Evolutionary conservation across 2,113 vertebrate species (phyloP).

Genomic region (Brevimyrus niger): DNA sequence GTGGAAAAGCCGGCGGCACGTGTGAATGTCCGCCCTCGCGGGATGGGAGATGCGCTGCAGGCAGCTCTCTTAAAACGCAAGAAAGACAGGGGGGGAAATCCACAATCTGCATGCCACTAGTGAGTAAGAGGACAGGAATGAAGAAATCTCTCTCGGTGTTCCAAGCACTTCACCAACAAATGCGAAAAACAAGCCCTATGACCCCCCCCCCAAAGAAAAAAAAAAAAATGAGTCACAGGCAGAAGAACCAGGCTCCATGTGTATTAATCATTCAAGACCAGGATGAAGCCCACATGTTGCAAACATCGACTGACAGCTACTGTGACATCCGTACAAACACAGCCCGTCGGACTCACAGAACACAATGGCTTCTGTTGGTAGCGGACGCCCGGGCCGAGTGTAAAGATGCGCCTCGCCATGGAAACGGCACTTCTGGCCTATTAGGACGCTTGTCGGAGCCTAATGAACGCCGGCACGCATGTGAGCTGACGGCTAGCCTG

Average conservation of each 20-base stretch:
- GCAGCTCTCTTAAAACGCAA: neutral
- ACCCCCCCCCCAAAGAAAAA: neutral
- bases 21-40: neutral
- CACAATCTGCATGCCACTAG: constrained; percentile 14
- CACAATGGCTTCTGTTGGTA: constrained; percentile 22
- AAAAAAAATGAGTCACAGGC: neutral
- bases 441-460: constrained; percentile 3
- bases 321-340: neutral
- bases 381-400: constrained; percentile 4
- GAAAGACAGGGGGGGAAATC: neutral
- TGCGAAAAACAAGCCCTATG: constrained; percentile 10
- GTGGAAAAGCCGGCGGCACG: neutral
- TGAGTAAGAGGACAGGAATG: constrained; percentile 34
- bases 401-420: constrained; percentile 17
- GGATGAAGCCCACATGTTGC: neutral
- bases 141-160: constrained; percentile 36
- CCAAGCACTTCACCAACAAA: constrained; percentile 25
- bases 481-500: constrained; percentile 18
- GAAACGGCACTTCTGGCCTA: constrained; percentile 27
- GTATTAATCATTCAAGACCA: constrained; percentile 4
- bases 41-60: neutral
- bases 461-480: constrained; percentile 19
- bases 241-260: neutral
- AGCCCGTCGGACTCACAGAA: neutral
- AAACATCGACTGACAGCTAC: neutral